phyloP scores from a whole-genome alignment of 2,888 invertebrate genomes.

The Osmoderma eremita region DNA sequence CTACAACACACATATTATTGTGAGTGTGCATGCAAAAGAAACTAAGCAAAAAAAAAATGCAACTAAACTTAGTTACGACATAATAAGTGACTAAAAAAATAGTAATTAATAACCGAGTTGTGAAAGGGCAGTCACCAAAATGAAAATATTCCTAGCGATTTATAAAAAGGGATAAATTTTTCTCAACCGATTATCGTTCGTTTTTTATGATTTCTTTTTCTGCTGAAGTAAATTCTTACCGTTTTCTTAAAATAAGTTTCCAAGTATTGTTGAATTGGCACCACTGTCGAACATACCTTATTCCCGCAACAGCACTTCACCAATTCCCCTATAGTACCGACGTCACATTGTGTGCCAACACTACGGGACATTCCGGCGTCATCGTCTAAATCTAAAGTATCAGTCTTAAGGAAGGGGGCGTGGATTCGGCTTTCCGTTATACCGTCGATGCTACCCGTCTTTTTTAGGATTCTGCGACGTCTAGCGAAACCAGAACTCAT shows the following conservation, averaged over 20 bases:
- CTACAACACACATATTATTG: too few relatives aligned
- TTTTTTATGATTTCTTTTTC: slow-evolving; percentile 57
- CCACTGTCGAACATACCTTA: slow-evolving; percentile 55
- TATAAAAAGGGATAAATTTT: too few relatives aligned
- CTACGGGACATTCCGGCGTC: slow-evolving; percentile 12
- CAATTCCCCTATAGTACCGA: slow-evolving; percentile 14
- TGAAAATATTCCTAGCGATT: too few relatives aligned
- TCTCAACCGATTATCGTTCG: too few relatives aligned
- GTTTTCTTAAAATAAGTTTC: slow-evolving; percentile 61
- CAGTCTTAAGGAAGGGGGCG: slow-evolving; percentile 23
- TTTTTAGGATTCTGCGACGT: slow-evolving; percentile 32
- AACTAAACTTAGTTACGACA: too few relatives aligned
- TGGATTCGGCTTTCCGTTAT: slow-evolving; percentile 38
- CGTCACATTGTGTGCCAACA: slow-evolving; percentile 27
- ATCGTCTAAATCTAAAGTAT: slow-evolving; percentile 16
- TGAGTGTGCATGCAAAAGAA: too few relatives aligned
- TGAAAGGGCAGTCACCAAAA: too few relatives aligned
- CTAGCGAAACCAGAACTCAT: slow-evolving; percentile 39
- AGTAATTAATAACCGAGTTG: too few relatives aligned
- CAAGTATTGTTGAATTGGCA: slow-evolving; percentile 62
- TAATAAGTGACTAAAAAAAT: too few relatives aligned
- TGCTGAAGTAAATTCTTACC: slow-evolving; percentile 56
- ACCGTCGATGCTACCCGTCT: slow-evolving; percentile 43
- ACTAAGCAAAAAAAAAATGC: too few relatives aligned
- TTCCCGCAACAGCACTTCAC: slow-evolving; percentile 56